Evolutionary conservation across 2,888 invertebrate species (phyloP).

Genomic region (Xestia ashworthii): DNA sequence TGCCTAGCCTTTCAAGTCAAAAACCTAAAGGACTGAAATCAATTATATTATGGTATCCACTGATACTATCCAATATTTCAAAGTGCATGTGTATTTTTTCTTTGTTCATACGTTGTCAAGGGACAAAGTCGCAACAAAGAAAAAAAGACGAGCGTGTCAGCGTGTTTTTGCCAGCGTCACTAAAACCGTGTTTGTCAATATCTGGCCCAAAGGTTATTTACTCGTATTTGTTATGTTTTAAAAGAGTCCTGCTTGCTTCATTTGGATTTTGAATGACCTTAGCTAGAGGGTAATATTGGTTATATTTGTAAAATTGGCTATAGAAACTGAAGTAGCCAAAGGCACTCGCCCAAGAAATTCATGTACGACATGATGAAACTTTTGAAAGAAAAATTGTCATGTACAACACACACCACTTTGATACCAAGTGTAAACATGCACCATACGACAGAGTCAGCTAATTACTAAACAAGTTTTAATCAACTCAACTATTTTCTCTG

Average conservation of each 20-base stretch:
- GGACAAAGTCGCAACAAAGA: background rate
- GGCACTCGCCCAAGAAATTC: background rate
- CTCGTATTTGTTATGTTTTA: no score
- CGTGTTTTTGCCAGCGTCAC: background rate
- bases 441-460: slow-evolving; percentile 16
- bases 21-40: no score
- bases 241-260: background rate
- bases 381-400: background rate
- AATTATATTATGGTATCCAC: background rate
- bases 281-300: background rate
- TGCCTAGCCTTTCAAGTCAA: background rate
- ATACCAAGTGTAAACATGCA: slow-evolving; percentile 4
- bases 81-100: background rate
- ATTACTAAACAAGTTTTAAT: slow-evolving; percentile 42
- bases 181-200: background rate
- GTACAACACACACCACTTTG: background rate
- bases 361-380: background rate
- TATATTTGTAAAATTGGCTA: no score
- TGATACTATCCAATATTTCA: background rate
- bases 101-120: no score
- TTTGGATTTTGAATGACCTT: background rate
- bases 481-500: slow-evolving; percentile 34
- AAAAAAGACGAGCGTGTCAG: background rate
- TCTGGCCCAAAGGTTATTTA: background rate
- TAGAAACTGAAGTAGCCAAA: no score